These are phyloP conservation scores for Pithys albifrons DNA, from an alignment of 2,113 vertebrate species.

Conservation along the genomic window DNA sequence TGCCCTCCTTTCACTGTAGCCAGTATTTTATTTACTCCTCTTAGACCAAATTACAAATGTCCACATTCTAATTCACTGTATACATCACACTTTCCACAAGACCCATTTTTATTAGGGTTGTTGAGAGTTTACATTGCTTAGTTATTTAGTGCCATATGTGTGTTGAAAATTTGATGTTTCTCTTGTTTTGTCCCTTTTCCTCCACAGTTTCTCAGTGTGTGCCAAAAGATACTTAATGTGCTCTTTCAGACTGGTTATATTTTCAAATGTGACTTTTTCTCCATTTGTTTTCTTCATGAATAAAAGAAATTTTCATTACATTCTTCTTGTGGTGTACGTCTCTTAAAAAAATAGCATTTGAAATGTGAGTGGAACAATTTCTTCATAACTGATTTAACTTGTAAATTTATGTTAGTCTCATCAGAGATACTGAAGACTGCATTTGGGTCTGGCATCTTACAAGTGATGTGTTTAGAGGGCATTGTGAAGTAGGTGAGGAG, in stretches of 20 bases:
- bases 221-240: background rate
- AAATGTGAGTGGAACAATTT: background rate
- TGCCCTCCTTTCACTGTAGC: background rate
- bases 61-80: background rate
- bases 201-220: background rate
- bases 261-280: background rate
- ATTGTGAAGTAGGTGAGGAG: background rate
- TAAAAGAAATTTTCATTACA: background rate
- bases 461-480: background rate
- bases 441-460: background rate
- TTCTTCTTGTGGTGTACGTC: background rate
- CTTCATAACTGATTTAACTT: background rate
- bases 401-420: background rate
- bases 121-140: background rate
- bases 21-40: background rate
- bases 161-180: background rate
- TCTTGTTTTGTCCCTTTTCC: background rate
- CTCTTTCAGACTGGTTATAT: background rate
- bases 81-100: background rate
- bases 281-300: background rate
- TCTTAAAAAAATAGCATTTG: background rate
- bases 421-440: background rate
- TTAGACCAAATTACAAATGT: background rate
- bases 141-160: background rate
- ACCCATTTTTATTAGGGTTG: background rate